These are phyloP conservation scores for Bombus sibiricus DNA, from an alignment of 1,140 invertebrate species.

Conservation along the genomic window DNA sequence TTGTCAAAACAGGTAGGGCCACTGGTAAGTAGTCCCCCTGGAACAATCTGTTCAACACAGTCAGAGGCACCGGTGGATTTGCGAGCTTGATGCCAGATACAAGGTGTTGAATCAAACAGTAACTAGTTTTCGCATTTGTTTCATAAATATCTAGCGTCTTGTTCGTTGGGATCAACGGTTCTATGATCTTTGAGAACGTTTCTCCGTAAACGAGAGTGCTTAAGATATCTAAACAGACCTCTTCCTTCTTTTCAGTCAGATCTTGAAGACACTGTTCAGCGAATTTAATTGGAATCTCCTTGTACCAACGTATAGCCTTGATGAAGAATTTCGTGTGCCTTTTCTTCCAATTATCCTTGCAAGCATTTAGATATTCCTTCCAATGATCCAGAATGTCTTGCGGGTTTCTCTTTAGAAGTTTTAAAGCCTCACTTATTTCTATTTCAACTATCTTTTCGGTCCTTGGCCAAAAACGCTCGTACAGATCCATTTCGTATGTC, in stretches of 20 bases:
- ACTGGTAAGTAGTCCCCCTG: slow-evolving; percentile 62
- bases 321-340: slow-evolving; percentile 58
- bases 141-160: slow-evolving; percentile 32
- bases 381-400: slow-evolving; percentile 61
- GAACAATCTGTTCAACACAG: slow-evolving; percentile 57
- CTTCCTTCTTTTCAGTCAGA: background rate
- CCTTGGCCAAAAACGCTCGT: slow-evolving; percentile 3
- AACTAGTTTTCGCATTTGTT: slow-evolving; percentile 7
- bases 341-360: background rate
- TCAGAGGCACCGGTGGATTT: slow-evolving; percentile 66
- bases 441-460: background rate
- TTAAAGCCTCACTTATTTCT: slow-evolving; percentile 5
- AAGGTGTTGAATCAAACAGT: background rate
- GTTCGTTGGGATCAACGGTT: slow-evolving; percentile 53
- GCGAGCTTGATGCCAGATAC: slow-evolving; percentile 2
- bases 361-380: slow-evolving; percentile 59
- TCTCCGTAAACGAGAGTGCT: slow-evolving; percentile 58
- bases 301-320: slow-evolving; percentile 69
- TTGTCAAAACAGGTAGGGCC: slow-evolving; percentile 10
- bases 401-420: slow-evolving; percentile 61
- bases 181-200: slow-evolving; percentile 54
- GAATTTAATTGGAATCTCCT: slow-evolving; percentile 73
- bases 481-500: slow-evolving; percentile 55
- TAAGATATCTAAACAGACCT: slow-evolving; percentile 24
- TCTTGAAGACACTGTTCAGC: background rate